Conservation (phyloP, 2,888 invertebrate species). For the Cistogaster globosa region DNA sequence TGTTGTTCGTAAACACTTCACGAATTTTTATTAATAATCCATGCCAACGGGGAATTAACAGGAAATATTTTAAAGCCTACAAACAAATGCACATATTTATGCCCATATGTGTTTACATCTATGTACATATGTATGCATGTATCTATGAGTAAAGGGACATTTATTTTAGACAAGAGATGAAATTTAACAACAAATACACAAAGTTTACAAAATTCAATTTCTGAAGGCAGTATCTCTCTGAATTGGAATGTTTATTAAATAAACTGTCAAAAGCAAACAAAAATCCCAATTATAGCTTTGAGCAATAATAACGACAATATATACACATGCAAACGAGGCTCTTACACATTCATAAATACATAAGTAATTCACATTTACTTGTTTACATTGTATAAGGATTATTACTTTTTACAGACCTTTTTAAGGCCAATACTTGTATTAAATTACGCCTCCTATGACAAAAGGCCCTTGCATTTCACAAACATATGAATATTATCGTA, state of each 20-base stretch:
- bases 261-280: slow-evolving; percentile 55
- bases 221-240: slow-evolving; percentile 22
- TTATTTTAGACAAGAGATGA: neutral
- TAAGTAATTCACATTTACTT: too few relatives aligned
- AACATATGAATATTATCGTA: too few relatives aligned
- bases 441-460: too few relatives aligned
- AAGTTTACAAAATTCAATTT: neutral
- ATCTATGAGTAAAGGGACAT: slow-evolving; percentile 1
- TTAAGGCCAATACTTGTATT: too few relatives aligned
- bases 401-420: too few relatives aligned
- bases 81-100: slow-evolving; percentile 63
- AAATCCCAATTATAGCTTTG: slow-evolving; percentile 38
- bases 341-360: neutral
- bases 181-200: neutral
- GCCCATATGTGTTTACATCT: neutral
- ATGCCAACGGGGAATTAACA: slow-evolving; percentile 39
- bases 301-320: slow-evolving; percentile 11
- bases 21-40: slow-evolving; percentile 35
- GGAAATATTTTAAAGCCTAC: slow-evolving; percentile 57
- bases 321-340: neutral
- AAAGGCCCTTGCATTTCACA: too few relatives aligned
- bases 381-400: too few relatives aligned
- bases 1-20: slow-evolving; percentile 14
- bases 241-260: slow-evolving; percentile 51
- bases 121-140: neutral